Conservation (phyloP, 1,140 invertebrate genomes). For the Brachionus calyciflorus region DNA sequence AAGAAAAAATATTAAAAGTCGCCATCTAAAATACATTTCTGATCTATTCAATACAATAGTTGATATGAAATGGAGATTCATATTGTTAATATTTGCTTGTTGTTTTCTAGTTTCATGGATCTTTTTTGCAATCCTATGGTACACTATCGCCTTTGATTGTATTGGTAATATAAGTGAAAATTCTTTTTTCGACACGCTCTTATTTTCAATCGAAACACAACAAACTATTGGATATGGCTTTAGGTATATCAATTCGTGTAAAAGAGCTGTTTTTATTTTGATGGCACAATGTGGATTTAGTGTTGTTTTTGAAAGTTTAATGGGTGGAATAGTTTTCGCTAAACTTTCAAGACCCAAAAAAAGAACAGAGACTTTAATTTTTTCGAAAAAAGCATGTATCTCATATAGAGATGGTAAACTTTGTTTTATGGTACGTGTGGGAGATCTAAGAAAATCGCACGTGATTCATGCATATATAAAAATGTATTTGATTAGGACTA, state of each 20-base stretch:
- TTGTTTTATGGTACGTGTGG: slow-evolving; percentile 49
- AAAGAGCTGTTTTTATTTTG: slow-evolving; percentile 50
- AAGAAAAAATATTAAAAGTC: slow-evolving; percentile 63
- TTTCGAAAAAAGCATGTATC: slow-evolving; percentile 56
- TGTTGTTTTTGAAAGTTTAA: slow-evolving; percentile 59
- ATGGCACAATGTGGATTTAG: slow-evolving; percentile 58
- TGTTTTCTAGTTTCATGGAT: slow-evolving; percentile 55
- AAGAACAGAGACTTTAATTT: slow-evolving; percentile 56
- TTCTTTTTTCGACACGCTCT: background rate
- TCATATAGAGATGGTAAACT: slow-evolving; percentile 72
- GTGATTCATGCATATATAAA: slow-evolving; percentile 51
- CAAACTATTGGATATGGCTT: slow-evolving; percentile 49
- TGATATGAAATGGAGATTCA: slow-evolving; percentile 62
- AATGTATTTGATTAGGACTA: slow-evolving; percentile 49
- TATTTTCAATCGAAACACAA: slow-evolving; percentile 41
- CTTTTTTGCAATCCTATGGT: slow-evolving; percentile 32
- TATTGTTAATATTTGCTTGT: slow-evolving; percentile 60
- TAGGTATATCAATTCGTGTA: slow-evolving; percentile 61
- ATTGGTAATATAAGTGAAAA: background rate
- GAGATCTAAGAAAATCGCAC: slow-evolving; percentile 55
- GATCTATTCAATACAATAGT: slow-evolving; percentile 78
- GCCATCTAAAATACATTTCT: slow-evolving; percentile 60
- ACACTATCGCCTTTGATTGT: background rate
- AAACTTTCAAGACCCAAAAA: slow-evolving; percentile 55
- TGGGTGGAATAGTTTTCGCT: slow-evolving; percentile 55